Evolutionary conservation across 2,113 vertebrate genomes (phyloP).

Genomic region (Sceloporus tristichus): DNA sequence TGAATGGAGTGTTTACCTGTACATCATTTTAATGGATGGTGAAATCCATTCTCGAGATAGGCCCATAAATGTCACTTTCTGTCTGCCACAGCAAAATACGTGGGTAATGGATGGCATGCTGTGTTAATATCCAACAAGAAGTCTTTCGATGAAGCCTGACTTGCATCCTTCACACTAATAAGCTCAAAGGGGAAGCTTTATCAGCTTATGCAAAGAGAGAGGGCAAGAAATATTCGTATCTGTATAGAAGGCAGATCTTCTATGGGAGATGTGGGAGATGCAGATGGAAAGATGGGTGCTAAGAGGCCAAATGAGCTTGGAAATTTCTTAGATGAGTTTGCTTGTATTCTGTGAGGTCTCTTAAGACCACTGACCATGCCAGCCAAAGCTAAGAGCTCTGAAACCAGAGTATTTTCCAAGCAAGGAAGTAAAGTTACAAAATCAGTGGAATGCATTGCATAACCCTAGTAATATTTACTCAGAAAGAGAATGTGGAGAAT

Average conservation of each 20-base stretch:
- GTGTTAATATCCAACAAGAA: constrained; percentile 73
- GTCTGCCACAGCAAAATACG: constrained; percentile 77
- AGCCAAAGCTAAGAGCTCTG: neutral
- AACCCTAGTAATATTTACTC: neutral
- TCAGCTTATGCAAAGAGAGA: constrained; percentile 49
- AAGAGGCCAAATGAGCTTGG: constrained; percentile 21
- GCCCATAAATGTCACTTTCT: constrained; percentile 83
- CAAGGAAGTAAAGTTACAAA: neutral
- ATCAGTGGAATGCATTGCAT: neutral
- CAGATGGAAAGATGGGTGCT: constrained; percentile 49
- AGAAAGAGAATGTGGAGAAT: no score
- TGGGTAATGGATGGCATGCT: constrained; percentile 73
- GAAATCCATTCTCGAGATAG: constrained; percentile 86
- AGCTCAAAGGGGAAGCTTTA: constrained; percentile 61
- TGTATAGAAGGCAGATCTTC: neutral
- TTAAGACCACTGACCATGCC: constrained; percentile 19
- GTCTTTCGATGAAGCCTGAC: constrained; percentile 67
- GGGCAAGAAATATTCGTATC: neutral
- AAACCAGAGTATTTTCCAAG: neutral
- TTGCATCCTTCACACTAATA: constrained; percentile 61
- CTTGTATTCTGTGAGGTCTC: constrained; percentile 44
- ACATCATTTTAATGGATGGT: constrained; percentile 81
- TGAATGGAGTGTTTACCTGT: constrained; percentile 82
- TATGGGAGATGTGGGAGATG: constrained; percentile 44
- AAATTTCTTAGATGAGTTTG: constrained; percentile 44